Evolutionary conservation across 2,797 vertebrate species (phyloP).

Genomic region (Esox lucius): DNA sequence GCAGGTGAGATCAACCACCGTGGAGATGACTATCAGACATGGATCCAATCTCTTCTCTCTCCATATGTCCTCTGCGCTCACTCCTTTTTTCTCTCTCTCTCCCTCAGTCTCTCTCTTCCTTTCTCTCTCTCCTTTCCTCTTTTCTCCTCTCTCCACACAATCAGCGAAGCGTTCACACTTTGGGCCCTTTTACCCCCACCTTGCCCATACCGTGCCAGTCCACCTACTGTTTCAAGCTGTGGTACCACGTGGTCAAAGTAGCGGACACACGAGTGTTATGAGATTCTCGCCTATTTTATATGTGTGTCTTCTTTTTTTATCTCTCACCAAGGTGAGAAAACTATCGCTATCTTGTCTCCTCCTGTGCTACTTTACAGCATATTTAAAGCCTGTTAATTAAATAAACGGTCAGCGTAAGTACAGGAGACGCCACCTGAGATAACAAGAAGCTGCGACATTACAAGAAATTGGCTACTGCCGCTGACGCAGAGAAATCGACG

Average conservation of each 20-base stretch:
- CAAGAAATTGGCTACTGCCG: not conserved
- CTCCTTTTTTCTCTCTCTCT: not conserved
- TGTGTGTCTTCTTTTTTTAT: not conserved
- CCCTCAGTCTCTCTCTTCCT: not conserved
- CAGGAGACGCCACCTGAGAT: not conserved
- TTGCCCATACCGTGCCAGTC: not conserved
- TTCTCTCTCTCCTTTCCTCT: conserved; percentile 10
- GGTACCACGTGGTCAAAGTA: conserved; percentile 5
- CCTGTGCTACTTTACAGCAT: conserved; percentile 41
- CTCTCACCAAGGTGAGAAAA: conserved; percentile 42
- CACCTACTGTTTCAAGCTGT: conserved; percentile 36
- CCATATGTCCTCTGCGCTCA: not conserved
- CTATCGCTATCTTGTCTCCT: conserved; percentile 46
- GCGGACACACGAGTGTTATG: conserved; percentile 3
- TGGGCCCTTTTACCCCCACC: not conserved
- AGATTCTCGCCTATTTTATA: not conserved
- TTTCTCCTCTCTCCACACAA: conserved; percentile 27
- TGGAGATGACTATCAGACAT: not conserved
- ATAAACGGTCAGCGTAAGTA: conserved; percentile 49
- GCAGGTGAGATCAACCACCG: conserved; percentile 38
- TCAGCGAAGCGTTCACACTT: conserved; percentile 38
- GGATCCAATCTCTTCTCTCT: not conserved
- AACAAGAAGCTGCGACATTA: not conserved
- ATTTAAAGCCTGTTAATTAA: conserved; percentile 60
- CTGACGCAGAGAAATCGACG: not conserved